A percentile compares a stretch with the other conserved stretches of the same genome.
Evolutionary conservation across 2,797 vertebrate genomes (phyloP).

Genomic region (Coregonus ussuriensis): DNA sequence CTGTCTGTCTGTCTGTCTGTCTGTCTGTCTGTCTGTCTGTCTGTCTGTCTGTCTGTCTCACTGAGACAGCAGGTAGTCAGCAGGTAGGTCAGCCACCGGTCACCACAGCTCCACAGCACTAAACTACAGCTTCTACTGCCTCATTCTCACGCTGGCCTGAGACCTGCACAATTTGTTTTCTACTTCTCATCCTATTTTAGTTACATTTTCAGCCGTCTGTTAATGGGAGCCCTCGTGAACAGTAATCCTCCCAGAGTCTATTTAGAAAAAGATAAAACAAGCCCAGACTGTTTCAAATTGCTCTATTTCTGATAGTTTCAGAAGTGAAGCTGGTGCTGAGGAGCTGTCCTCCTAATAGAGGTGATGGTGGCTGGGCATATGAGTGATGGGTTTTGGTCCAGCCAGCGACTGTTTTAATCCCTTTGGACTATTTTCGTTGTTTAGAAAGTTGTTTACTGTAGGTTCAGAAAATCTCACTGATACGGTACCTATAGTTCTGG

Average conservation of each 20-base stretch:
- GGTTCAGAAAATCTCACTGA: background rate
- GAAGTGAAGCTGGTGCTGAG: background rate
- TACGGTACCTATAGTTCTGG: background rate
- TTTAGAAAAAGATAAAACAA: background rate
- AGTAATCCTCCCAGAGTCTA: background rate
- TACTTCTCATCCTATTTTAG: background rate
- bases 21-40: no score
- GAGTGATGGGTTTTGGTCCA: background rate
- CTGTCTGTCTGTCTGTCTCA: background rate
- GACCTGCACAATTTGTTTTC: background rate
- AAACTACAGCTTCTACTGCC: background rate
- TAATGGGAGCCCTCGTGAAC: background rate
- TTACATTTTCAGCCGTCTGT: background rate
- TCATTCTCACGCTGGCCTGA: background rate
- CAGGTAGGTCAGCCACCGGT: background rate
- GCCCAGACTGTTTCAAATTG: background rate
- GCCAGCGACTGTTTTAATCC: background rate
- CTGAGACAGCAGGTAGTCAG: background rate
- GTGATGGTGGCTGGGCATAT: background rate
- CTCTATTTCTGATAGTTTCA: background rate
- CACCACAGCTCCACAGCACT: background rate
- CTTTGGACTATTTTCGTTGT: no score
- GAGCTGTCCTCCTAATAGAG: background rate
- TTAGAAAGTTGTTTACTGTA: no score
- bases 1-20: no score